These are phyloP conservation scores for Lycaon pictus DNA, from an alignment of 2,113 vertebrate genomes.

Conservation along the genomic window DNA sequence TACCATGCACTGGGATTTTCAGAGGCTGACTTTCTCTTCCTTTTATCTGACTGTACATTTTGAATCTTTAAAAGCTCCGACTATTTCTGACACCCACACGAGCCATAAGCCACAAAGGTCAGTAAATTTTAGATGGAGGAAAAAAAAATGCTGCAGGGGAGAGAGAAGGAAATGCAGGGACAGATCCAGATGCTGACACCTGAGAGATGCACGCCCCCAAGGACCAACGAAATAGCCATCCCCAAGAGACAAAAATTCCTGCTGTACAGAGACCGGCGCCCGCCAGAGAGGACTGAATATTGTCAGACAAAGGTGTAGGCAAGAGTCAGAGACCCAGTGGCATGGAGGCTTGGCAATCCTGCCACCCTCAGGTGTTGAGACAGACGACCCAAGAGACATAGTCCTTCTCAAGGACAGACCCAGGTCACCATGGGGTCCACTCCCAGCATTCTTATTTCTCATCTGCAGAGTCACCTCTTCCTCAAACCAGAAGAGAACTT, in stretches of 20 bases:
- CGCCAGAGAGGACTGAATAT: background rate
- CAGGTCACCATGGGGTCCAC: no score
- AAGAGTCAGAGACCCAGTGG: background rate
- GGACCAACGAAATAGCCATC: background rate
- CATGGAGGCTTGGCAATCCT: accelerated
- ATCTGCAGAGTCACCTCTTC: background rate
- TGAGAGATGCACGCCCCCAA: background rate
- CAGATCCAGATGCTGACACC: accelerated
- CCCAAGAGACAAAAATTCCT: background rate
- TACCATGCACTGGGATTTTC: background rate
- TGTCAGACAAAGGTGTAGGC: background rate
- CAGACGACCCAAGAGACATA: background rate
- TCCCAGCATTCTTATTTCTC: background rate
- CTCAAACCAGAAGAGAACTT: background rate
- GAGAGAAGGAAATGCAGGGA: background rate
- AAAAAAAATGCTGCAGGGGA: background rate
- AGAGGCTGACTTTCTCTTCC: background rate
- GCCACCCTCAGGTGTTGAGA: background rate
- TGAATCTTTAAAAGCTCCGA: constrained; percentile 44
- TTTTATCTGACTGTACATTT: constrained; percentile 2
- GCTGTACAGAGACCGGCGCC: background rate
- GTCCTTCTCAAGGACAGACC: background rate
- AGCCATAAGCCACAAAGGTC: constrained; percentile 28
- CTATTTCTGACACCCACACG: background rate
- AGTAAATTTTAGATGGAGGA: constrained; percentile 29